Evolutionary conservation across 2,888 invertebrate genomes (phyloP).

Genomic region (Sipha maydis): DNA sequence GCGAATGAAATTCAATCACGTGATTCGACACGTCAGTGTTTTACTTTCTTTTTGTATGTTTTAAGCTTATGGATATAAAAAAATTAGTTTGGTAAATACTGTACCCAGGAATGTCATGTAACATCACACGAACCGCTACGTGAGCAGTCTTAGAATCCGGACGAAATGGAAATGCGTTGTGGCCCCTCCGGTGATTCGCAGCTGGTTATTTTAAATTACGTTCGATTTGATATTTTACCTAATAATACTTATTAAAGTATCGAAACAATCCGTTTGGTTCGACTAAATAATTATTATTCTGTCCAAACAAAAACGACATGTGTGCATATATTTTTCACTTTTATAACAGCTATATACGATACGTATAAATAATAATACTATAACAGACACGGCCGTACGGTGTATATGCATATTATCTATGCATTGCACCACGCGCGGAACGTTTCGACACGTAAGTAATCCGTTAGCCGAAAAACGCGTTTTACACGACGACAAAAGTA

Average conservation of each 20-base stretch:
- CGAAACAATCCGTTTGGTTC: conserved; percentile 6
- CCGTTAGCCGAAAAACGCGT: not conserved
- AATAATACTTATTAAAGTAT: conserved; percentile 31
- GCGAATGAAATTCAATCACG: conserved; percentile 36
- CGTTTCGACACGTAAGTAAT: not conserved
- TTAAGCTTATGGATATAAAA: not conserved
- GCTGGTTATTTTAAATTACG: conserved; percentile 9
- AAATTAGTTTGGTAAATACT: conserved; percentile 40
- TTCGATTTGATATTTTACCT: conserved; percentile 18
- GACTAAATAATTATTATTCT: conserved; percentile 34
- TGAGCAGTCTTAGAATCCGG: not conserved
- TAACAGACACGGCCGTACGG: not conserved
- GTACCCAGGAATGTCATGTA: conserved; percentile 35
- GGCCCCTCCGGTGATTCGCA: conserved; percentile 37
- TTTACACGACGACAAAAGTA: not conserved
- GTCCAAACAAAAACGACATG: conserved; percentile 33
- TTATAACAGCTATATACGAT: not conserved
- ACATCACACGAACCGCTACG: conserved; percentile 31
- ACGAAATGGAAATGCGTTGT: conserved; percentile 4
- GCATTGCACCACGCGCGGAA: not conserved
- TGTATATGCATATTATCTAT: not conserved
- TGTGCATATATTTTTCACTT: not conserved
- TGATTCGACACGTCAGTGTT: conserved; percentile 47
- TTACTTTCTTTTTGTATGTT: not conserved
- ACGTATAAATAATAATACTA: too few relatives aligned